Evolutionary conservation across 2,113 vertebrate genomes (phyloP).

Genomic region (Istiophorus platypterus): DNA sequence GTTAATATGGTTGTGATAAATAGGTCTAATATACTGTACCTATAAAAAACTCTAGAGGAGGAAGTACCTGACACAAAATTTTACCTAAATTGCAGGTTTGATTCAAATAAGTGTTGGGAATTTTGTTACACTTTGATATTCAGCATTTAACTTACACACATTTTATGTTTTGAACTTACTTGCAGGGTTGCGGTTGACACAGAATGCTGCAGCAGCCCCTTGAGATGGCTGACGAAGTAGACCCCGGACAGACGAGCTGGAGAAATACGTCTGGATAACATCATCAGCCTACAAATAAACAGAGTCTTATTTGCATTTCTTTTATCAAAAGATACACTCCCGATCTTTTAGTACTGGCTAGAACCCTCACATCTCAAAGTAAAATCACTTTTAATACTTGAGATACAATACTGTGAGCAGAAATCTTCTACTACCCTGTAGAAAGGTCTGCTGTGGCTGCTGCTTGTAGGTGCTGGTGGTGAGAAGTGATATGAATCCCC

Average conservation of each 20-base stretch:
- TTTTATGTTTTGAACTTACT: constrained; percentile 66
- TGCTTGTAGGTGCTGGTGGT: constrained; percentile 22
- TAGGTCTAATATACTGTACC: neutral
- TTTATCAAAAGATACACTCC: neutral
- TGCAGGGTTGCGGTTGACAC: constrained; percentile 81
- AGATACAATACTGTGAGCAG: neutral
- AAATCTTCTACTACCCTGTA: constrained; percentile 77
- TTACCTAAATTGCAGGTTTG: neutral
- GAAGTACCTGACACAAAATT: neutral
- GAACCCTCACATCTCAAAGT: neutral
- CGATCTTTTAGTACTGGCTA: neutral
- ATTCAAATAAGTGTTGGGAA: neutral
- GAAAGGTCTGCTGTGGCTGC: constrained; percentile 65
- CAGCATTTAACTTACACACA: neutral
- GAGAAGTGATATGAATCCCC: constrained; percentile 76
- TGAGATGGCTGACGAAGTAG: constrained; percentile 80
- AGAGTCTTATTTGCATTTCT: neutral
- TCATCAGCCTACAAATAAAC: constrained; percentile 80
- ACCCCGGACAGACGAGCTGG: constrained; percentile 58
- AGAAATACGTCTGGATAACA: constrained; percentile 79
- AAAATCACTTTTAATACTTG: neutral
- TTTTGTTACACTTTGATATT: neutral
- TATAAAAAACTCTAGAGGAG: neutral
- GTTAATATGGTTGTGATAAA: neutral
- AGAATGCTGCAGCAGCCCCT: constrained; percentile 59